Evolutionary conservation across 2,113 vertebrate genomes (phyloP), one percentile per base, ranked within the genome.

Genomic region (Callipepla californica): DNA sequence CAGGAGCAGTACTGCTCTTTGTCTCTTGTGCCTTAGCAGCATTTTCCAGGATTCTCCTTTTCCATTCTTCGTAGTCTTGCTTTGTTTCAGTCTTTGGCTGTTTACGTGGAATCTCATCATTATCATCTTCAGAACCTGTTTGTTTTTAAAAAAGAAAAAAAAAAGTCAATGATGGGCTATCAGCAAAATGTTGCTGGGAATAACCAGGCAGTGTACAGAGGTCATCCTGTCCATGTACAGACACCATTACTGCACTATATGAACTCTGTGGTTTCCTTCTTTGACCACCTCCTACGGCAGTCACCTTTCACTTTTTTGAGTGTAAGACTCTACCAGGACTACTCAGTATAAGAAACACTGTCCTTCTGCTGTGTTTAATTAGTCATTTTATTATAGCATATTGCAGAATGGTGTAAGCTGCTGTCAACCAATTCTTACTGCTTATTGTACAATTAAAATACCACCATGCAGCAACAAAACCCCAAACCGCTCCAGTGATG

Each of bases 21-120:
- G 58, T 87, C 34, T 77, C 80, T 75, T 75, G 97, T n/a, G 97
- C 95, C 94, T 97, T 98, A 55, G 97, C 80, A 47, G 98, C 98
- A 0, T 98, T 99, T 97, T 98, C 98, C 68, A 99, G 94, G 92
- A 99, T 98, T 80, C 95, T 98, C 95, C 94, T 98, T 93, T 98
- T 98, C 98, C 98, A 99, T 87, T 98, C 98, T 93, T 99, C 98
- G 66, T 99, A 99, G 86, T 98, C 98, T 72, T 97, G 97, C 21
- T 92, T 93, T 20, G 73, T 84, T 55, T 97, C 97, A 36, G 82
- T 94, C 69, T 96, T 96, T 23, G 88, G 86, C 26, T 45, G 96
- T 87, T 98, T 98, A 55, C 80, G 62, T 45, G 96, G 94, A 5
- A 58, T 67, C 32, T 97, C 95, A n/a, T 92, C 61, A 62, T 40